Evolutionary conservation across 2,888 invertebrate species (phyloP).

Genomic region (Euzetes globulus): DNA sequence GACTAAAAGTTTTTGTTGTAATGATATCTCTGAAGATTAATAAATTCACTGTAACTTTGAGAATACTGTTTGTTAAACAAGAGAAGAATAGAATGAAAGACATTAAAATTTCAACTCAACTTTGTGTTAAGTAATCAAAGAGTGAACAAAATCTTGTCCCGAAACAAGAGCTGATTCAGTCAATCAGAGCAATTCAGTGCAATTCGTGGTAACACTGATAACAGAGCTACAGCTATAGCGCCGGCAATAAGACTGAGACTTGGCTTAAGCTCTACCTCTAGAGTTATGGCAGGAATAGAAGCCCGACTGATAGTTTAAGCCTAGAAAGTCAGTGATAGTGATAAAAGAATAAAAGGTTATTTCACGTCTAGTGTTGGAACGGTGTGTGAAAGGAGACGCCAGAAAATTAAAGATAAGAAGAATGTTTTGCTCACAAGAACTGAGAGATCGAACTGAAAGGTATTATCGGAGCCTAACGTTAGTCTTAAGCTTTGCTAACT

Average conservation of each 20-base stretch:
- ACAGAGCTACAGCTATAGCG: background rate
- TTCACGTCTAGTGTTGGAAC: background rate
- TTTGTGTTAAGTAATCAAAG: background rate
- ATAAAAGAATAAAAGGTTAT: constrained; percentile 26
- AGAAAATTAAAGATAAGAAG: constrained; percentile 30
- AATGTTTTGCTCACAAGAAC: background rate
- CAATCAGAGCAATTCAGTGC: constrained; percentile 3
- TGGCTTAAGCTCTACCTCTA: background rate
- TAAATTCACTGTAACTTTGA: constrained; percentile 1
- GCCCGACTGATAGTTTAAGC: background rate
- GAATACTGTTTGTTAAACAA: background rate
- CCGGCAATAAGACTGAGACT: background rate
- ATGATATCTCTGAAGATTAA: constrained; percentile 26
- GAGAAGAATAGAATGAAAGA: background rate
- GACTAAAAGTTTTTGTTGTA: background rate
- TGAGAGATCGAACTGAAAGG: background rate
- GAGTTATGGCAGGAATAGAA: constrained; percentile 1
- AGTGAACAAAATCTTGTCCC: background rate
- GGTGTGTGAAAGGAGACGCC: constrained; percentile 3
- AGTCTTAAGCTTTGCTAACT: background rate
- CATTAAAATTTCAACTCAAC: background rate
- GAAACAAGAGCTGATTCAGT: background rate
- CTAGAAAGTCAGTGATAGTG: background rate
- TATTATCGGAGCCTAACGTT: constrained; percentile 13
- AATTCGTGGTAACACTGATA: constrained; percentile 20